Base-by-base conservation (phyloP, 2,113 vertebrate species). In the Trematocara marginatum region DNA sequence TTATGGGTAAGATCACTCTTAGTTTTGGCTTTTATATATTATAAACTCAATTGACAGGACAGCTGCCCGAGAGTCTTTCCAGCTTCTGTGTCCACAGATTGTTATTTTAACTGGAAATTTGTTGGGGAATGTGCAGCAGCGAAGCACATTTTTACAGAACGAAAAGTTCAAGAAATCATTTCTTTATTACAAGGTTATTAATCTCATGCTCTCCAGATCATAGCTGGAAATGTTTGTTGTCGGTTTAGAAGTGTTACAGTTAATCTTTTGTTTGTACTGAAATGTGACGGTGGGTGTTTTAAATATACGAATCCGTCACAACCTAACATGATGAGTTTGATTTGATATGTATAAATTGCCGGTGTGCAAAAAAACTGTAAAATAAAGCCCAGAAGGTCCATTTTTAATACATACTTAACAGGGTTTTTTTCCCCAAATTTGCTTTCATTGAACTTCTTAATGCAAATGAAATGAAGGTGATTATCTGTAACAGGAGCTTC, bases 301-400 rank as follows among this genome's bases (percentile, higher is more conserved):
- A 16, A 29, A 45, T 71, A 42, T 71, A 6, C 0, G 13, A 74
- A 74, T 74, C 5, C 0, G 0, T 74, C 8, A 29, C 40, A 47
- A 29, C 20, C 20, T 42, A 45, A 42, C 64, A 4, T 74, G 66
- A 26, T 45, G 20, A 71, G 38, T 45, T 71, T 45, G 66, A 69
- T 69, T 42, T 71, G 66, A 71, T 10, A 71, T 71, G 12, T 71
- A 45, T 45, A 71, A 45, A 23, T 26, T 71, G 40, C 20, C 13
- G 0, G 66, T 71, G 66, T 45, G 35, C 3, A 71, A 45, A 16
- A 71, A 29, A 16, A 1, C 11, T 15, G 66, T 26, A 45, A 45
- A 42, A 0, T 4, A 26, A 26, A 45, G 20, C 40, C 40, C 40
- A 71, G 40, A 3, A 47, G 13, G 20, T 10, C 7, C 0, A 6